Base-by-base conservation (phyloP, 2,888 invertebrate genomes). In the Drosophila ochracea region DNA sequence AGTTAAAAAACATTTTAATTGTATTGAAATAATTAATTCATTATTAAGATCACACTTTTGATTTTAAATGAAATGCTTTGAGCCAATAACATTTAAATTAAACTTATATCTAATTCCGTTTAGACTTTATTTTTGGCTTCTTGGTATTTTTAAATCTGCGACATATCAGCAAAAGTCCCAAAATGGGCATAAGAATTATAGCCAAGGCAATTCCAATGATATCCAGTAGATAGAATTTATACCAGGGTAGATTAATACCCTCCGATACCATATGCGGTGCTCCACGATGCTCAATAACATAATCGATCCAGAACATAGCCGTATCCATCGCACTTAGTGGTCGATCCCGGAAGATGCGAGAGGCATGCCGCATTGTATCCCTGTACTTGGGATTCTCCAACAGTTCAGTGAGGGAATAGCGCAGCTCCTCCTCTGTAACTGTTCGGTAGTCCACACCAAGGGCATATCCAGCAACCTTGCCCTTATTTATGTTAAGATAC, bases 241-340 rank as follows among this genome's bases (percentile, higher is more conserved):
- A 93, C 92, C 92, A 93, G 6, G 81, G 64, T 5, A 93, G 64
- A 25, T 92, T 82, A 9, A 86, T 58, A 0, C 90, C 90, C 0
- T 90, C 84, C 0, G 92, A 84, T 4, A 90, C 80, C 33, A 93
- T 53, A 47, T 93, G 92, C 0, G 88, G 81, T 0, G 93, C 93
- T 3, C 93, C 93, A 5, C 92, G 91, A 72, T 93, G 91, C 16
- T 91, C 80, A 11, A 93, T 88, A 3, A 93, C 90, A 66, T 93
- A 93, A 39, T 93, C 92, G 11, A 92, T 90, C 93, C 93, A 93
- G 75, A 89, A 93, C 67, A 93, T 89, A 0, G 93, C 92, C 0
- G 89, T 90, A 4, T 93, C 92, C 67, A 93, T 78, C 0, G 93
- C 86, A 9, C 69, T 72, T 21, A 87, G 57, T 0, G 91, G 92